phyloP scores from a whole-genome alignment of 35 echinoderm and acorn worm species.

The Stichopus chloronotus region DNA sequence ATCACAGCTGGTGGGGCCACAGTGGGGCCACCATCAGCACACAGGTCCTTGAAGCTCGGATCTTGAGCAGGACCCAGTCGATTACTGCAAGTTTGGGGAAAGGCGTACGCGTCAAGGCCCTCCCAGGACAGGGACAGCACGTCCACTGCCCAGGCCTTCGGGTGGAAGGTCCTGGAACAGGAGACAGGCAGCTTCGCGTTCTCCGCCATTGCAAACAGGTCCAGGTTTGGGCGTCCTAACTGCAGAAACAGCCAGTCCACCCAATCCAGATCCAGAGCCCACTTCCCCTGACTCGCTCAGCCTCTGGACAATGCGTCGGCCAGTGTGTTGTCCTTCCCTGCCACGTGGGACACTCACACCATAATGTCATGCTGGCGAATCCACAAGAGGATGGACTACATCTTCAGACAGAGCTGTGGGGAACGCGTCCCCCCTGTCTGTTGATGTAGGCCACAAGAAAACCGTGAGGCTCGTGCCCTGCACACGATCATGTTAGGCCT shows the following conservation, averaged over 20 bases:
- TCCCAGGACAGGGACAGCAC: background rate
- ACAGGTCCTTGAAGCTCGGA: background rate
- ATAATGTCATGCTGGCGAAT: background rate
- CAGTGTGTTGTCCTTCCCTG: background rate
- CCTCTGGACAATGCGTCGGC: background rate
- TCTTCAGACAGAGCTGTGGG: background rate
- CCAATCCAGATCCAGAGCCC: background rate
- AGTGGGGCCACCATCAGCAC: conserved; percentile 7
- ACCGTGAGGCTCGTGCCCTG: background rate
- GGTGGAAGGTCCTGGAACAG: background rate
- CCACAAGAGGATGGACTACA: background rate
- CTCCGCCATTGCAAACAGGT: background rate
- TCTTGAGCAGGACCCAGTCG: conserved; percentile 1
- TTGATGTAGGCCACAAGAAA: background rate
- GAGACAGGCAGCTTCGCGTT: background rate
- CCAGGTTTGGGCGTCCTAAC: background rate
- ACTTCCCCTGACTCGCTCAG: background rate
- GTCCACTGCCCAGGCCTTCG: background rate
- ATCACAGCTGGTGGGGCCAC: background rate
- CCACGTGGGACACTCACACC: background rate
- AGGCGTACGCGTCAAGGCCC: background rate
- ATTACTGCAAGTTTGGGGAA: background rate
- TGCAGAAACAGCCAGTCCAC: background rate
- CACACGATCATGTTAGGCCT: background rate
- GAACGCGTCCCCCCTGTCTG: background rate